Evolutionary conservation across 2,113 vertebrate species (phyloP).

Genomic region (Pitta sordida): DNA sequence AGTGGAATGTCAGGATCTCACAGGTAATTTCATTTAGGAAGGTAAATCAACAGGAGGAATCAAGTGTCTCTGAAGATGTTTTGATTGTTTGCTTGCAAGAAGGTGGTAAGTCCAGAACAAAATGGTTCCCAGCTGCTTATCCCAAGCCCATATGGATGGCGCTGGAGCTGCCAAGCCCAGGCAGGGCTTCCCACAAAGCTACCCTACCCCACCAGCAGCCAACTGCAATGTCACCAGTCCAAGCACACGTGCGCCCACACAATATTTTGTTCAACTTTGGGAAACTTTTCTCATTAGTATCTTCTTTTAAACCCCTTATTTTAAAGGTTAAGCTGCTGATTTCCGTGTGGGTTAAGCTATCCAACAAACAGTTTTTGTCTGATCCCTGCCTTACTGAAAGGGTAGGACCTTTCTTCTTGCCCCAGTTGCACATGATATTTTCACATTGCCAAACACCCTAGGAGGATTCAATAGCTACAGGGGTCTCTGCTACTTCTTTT

Average conservation of each 20-base stretch:
- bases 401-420: not conserved
- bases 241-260: not conserved
- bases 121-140: not conserved
- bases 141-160: not conserved
- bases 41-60: conserved; percentile 19
- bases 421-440: not conserved
- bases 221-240: not conserved
- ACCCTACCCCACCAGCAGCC: not conserved
- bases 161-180: not conserved
- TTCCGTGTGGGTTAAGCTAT: not conserved
- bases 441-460: not conserved
- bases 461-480: not conserved
- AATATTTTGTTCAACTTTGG: not conserved
- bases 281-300: not conserved
- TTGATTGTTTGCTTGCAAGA: not conserved
- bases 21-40: conserved; percentile 35
- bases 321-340: not conserved
- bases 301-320: not conserved
- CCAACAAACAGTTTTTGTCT: not conserved
- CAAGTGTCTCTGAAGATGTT: not conserved
- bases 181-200: not conserved
- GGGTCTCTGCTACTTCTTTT: not conserved
- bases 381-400: not conserved
- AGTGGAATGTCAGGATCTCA: conserved; percentile 20
- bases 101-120: not conserved